Conservation (phyloP, 2,888 invertebrate species). For the Laspeyria flexula region DNA sequence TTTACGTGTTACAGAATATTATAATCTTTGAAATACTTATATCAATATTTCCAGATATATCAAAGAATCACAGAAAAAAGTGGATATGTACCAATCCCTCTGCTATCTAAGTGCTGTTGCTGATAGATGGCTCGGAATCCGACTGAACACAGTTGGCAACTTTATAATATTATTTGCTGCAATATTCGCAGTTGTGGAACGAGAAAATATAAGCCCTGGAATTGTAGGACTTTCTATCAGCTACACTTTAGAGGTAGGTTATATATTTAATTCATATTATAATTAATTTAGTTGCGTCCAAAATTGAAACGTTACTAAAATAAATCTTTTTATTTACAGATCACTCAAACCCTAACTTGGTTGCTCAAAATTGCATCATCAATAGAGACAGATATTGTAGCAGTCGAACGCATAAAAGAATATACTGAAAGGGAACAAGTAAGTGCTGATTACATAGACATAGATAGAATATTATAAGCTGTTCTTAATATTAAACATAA, state of each 20-base stretch:
- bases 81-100: conserved; percentile 96
- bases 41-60: conserved; percentile 91
- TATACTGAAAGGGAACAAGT: conserved; percentile 94
- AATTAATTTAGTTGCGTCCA: no score
- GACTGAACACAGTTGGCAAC: conserved; percentile 98
- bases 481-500: no score
- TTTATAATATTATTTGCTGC: conserved; percentile 97
- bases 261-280: no score
- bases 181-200: conserved; percentile 94
- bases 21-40: no score
- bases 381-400: conserved; percentile 98
- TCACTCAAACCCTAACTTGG: conserved; percentile 98
- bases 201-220: conserved; percentile 90
- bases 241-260: conserved; percentile 93
- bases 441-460: conserved; percentile 18
- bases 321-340: conserved; percentile 77
- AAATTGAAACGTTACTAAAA: neutral
- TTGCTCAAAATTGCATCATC: conserved; percentile 97
- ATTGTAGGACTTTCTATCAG: conserved; percentile 95
- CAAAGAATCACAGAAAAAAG: conserved; percentile 93
- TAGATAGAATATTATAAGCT: no score
- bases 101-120: conserved; percentile 96
- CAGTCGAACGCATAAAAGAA: conserved; percentile 98
- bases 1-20: no score
- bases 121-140: conserved; percentile 97